Percentiles rank a stretch among this genome's conserved stretches.
Conservation (phyloP, 1,140 invertebrate species). For the Drosophila punjabiensis region DNA sequence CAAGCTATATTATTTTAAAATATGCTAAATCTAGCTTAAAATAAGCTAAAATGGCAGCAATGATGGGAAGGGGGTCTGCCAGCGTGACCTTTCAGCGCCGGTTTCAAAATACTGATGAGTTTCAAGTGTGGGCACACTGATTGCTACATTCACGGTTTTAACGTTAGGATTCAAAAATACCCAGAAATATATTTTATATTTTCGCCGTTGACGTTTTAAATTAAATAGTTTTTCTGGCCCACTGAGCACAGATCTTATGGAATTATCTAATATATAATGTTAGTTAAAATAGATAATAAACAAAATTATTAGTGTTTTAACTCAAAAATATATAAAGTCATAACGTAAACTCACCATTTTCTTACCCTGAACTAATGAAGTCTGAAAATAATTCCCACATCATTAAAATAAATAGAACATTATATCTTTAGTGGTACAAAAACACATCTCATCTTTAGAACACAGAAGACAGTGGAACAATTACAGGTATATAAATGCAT, state of each 20-base stretch:
- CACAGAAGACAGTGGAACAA: constrained; percentile 37
- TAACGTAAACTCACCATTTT: no score
- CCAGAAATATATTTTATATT: background rate
- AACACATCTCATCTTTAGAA: constrained; percentile 47
- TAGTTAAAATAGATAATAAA: background rate
- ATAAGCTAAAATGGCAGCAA: no score
- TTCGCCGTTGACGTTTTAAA: background rate
- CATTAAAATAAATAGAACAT: background rate
- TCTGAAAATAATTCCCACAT: background rate
- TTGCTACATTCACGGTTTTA: background rate
- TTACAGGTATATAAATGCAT: constrained; percentile 65
- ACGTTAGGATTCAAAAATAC: background rate
- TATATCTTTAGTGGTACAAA: constrained; percentile 21
- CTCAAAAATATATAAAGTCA: background rate
- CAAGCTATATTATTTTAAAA: no score
- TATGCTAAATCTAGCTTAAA: no score
- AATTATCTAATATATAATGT: background rate
- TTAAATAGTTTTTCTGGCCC: background rate
- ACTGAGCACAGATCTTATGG: background rate
- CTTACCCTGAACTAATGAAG: no score
- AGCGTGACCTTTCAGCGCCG: background rate
- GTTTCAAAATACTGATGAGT: no score
- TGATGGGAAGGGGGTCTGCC: background rate
- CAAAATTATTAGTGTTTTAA: background rate
- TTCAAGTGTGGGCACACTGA: no score